These are phyloP conservation scores for Aphidius gifuensis DNA, from an alignment of 1,140 invertebrate species.

Conservation along the genomic window DNA sequence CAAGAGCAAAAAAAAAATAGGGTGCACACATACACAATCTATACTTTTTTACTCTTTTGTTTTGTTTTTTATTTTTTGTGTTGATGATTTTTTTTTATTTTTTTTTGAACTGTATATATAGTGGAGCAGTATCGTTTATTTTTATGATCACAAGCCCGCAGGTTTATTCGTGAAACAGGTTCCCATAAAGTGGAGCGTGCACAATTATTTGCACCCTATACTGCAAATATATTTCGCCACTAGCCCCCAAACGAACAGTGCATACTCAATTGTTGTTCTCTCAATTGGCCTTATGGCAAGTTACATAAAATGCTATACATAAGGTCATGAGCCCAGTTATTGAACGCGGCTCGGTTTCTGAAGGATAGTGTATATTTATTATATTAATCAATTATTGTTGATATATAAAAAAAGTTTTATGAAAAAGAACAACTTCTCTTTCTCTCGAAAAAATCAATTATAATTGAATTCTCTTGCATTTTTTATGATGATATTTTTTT, in stretches of 20 bases:
- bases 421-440: no score
- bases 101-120: conserved; percentile 2
- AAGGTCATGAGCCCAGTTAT: no score
- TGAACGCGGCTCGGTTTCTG: no score
- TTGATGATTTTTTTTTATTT: conserved; percentile 6
- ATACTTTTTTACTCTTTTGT: not conserved
- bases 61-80: conserved; percentile 26
- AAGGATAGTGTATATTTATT: no score
- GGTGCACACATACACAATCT: not conserved
- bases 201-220: conserved; percentile 13
- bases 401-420: no score
- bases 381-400: no score
- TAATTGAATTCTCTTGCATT: no score
- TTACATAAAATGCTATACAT: not conserved
- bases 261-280: no score
- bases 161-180: conserved; percentile 31
- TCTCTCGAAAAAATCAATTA: no score
- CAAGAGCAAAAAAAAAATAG: not conserved
- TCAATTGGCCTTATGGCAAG: conserved; percentile 10
- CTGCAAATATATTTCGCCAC: not conserved
- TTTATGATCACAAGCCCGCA: conserved; percentile 25
- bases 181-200: conserved; percentile 19
- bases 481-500: no score
- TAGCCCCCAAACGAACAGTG: not conserved
- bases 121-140: conserved; percentile 23